Conservation (phyloP, 2,113 vertebrate species). For the Gnathonemus echidnorhynchus region DNA sequence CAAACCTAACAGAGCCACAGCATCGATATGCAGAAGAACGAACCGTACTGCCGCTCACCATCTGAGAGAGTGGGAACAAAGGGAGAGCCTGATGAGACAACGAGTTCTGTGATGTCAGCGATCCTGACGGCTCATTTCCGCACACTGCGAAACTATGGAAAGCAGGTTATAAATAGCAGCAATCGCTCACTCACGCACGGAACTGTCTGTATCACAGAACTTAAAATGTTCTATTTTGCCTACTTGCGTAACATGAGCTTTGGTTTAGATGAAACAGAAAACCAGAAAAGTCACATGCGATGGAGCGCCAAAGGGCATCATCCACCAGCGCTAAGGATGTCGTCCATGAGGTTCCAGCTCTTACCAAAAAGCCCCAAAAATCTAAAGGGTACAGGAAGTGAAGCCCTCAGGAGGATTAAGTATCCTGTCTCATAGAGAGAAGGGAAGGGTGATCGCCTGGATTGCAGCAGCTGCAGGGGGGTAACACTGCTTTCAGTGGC, state of each 20-base stretch:
- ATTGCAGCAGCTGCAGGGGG: not conserved
- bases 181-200: not conserved
- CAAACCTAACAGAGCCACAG: not conserved
- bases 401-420: slow-evolving; percentile 1
- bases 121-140: not conserved
- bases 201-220: not conserved
- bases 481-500: not conserved
- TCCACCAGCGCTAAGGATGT: not conserved
- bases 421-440: not conserved
- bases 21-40: not conserved
- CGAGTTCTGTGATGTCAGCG: not conserved
- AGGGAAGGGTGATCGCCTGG: not conserved
- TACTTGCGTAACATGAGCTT: not conserved
- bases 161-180: not conserved
- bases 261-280: not conserved
- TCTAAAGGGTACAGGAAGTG: not conserved
- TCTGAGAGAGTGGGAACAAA: not conserved
- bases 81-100: not conserved
- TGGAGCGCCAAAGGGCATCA: not conserved
- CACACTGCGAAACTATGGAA: not conserved
- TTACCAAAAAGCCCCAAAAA: not conserved
- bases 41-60: not conserved
- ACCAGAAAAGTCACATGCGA: not conserved
- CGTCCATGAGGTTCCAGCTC: not conserved
- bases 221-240: not conserved